These are phyloP conservation scores for Hucho hucho DNA, from an alignment of 2,113 vertebrate genomes.

Conservation along the genomic window DNA sequence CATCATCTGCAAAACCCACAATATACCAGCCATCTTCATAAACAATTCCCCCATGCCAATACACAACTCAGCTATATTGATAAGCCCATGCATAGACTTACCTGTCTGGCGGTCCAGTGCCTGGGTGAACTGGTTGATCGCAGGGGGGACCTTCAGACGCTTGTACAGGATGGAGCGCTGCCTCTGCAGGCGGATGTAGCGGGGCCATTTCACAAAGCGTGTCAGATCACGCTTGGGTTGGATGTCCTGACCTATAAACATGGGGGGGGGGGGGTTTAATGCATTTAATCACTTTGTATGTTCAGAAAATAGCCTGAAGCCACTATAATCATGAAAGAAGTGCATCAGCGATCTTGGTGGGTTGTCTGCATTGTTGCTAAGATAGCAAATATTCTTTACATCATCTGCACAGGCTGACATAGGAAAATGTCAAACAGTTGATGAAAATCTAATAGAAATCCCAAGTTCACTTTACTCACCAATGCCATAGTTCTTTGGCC, in stretches of 20 bases:
- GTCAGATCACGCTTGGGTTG: slow-evolving; percentile 97
- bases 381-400: slow-evolving; percentile 91
- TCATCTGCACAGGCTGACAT: slow-evolving; percentile 79
- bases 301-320: neutral
- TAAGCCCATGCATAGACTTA: slow-evolving; percentile 43
- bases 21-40: neutral
- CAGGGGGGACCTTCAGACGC: slow-evolving; percentile 93
- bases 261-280: neutral
- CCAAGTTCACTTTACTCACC: slow-evolving; percentile 64
- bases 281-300: accelerated
- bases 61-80: too few species aligned
- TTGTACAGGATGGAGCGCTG: slow-evolving; percentile 96
- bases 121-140: slow-evolving; percentile 97
- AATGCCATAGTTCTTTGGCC: slow-evolving; percentile 96
- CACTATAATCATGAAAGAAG: neutral
- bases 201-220: slow-evolving; percentile 96
- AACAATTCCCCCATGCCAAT: neutral
- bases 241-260: slow-evolving; percentile 90
- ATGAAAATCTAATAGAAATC: neutral
- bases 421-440: neutral
- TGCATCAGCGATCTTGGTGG: slow-evolving; percentile 99
- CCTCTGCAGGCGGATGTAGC: slow-evolving; percentile 93
- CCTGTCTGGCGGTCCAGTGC: slow-evolving; percentile 96
- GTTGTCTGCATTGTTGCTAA: slow-evolving; percentile 77
- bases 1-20: slow-evolving; percentile 63